Evolutionary conservation across 1,140 invertebrate species (phyloP), one percentile per base, ranked within the genome.

Genomic region (Galleria mellonella): DNA sequence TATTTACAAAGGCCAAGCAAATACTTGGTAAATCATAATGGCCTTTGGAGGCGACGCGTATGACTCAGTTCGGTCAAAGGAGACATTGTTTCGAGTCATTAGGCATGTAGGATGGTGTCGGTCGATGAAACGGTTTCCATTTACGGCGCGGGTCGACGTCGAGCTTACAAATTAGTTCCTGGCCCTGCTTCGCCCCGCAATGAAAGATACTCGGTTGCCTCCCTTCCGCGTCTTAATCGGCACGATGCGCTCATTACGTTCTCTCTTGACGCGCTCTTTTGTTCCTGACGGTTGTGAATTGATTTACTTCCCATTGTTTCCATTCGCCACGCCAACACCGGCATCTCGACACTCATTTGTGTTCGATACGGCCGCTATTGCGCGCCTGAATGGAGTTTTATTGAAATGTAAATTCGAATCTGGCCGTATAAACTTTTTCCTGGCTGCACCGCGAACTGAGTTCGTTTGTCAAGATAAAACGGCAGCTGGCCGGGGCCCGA

Each of bases 231-330:
- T 71, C 72, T 73, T 65, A 77, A 74, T 72, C 64, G 67, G 55
- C 55, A 55, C 47, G 57, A 37, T 32, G 35, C 51, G 56, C 61
- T 83, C 65, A 72, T 79, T 78, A 78, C 62, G 56, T 54, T 54
- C 56, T 39, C 60, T 44, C 54, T 47, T 48, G 43, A 46, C 43
- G 52, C 44, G 55, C 51, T 60, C 62, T 68, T 72, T 76, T 77
- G 67, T 72, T 69, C 56, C 49, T 47, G 48, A 55, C 53, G 45
- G 32, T 51, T 57, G 51, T 55, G 62, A 67, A 77, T 73, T 79
- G 73, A 79, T 79, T 83, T 77, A 73, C 61, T 59, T 60, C 41
- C 69, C 53, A 73, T 78, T 78, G 74, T 71, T 64, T 63, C 49
- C 23, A 47, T 45, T 59, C 50, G 60, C 50, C 51, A 32, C 42